Percentiles rank a stretch among this genome's conserved stretches.
These are phyloP conservation scores for Oryzaephilus surinamensis DNA, from an alignment of 1,140 invertebrate genomes.

Conservation along the genomic window DNA sequence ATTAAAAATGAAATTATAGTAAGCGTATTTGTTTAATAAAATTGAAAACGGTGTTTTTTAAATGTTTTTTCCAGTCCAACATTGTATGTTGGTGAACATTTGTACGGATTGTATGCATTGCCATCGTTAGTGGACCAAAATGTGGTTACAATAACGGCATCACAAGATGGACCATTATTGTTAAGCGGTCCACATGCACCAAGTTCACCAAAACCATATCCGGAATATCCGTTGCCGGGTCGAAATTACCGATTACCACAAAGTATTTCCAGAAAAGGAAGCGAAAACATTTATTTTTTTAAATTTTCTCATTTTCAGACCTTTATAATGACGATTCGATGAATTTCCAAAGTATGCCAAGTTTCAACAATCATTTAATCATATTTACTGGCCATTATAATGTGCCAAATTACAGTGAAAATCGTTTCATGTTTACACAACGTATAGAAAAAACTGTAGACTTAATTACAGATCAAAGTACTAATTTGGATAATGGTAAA, in stretches of 20 bases:
- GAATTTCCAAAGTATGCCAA: slow-evolving; percentile 34
- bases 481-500: no score
- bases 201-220: slow-evolving; percentile 31
- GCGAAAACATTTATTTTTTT: slow-evolving; percentile 2
- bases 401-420: slow-evolving; percentile 50
- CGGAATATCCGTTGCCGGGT: slow-evolving; percentile 34
- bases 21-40: slow-evolving; percentile 30
- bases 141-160: slow-evolving; percentile 57
- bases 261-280: not conserved
- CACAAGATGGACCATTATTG: slow-evolving; percentile 48
- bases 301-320: slow-evolving; percentile 4
- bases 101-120: slow-evolving; percentile 79
- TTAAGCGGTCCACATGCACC: slow-evolving; percentile 53
- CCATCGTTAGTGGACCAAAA: slow-evolving; percentile 84
- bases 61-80: slow-evolving; percentile 60
- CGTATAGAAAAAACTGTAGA: slow-evolving; percentile 7
- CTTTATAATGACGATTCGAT: slow-evolving; percentile 30
- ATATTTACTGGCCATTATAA: slow-evolving; percentile 66
- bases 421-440: slow-evolving; percentile 20
- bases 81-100: slow-evolving; percentile 86
- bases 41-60: not conserved
- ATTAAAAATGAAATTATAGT: slow-evolving; percentile 66
- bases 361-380: slow-evolving; percentile 19
- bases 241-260: slow-evolving; percentile 27
- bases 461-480: slow-evolving; percentile 16